Evolutionary conservation across 2,113 vertebrate genomes (phyloP), one percentile per base, ranked within the genome.

Genomic region (Zosterops japonicus): DNA sequence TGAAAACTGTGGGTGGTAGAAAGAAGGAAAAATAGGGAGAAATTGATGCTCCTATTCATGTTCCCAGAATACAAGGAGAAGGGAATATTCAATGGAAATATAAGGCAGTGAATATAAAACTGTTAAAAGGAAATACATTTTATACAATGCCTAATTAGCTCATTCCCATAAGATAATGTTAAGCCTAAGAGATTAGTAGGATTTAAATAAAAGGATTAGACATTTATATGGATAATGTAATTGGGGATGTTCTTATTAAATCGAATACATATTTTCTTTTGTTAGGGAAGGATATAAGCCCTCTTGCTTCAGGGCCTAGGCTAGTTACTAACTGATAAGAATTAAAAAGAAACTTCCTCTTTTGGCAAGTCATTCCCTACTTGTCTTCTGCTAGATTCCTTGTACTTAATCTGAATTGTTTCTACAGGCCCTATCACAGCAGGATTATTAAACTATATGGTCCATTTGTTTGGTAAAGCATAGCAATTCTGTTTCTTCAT

Each of bases 161-260:
- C 78, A 88, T 93, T 95, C 92, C 82, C 92, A 79, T 80, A 93
- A 93, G 76, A 91, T 95, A 94, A 82, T 59, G 74, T 93, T 94
- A 91, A 93, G 76, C 64, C 56, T 96, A 70, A 94, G 92, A 96
- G 96, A 94, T 97, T 87, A 97, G 94, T 46, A 94, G 95, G 90
- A 94, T 95, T 96, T 94, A 50, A 69, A 70, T 92, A 95, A 94
- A 88, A 39, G 93, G 92, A 96, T 97, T 96, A 96, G 93, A 83
- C 84, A 94, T 93, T 95, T 94, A 95, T 96, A 96, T 88, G 89
- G 91, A 75, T 95, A 96, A 94, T 91, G 84, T 94, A 93, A 94
- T 95, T 88, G 82, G 68, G 60, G 50, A 91, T 91, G 86, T 95
- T 94, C 84, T 89, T 76, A 70, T 93, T 96, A 94, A 95, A 96